Evolutionary conservation across 2,113 vertebrate species (phyloP).

Genomic region (Otolemur garnettii): DNA sequence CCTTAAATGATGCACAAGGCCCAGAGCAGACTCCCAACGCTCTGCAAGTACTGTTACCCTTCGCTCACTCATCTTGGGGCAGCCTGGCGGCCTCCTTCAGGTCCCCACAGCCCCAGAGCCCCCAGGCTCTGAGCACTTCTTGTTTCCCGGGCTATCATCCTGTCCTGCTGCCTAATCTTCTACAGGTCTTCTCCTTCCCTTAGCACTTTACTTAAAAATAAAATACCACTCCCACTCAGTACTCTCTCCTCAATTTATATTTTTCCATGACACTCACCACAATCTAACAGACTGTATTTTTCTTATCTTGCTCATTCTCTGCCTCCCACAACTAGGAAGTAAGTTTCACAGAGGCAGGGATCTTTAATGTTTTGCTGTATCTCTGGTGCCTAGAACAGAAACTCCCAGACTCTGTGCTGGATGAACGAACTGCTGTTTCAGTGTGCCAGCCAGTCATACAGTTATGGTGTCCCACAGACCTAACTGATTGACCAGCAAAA

Average conservation of each 20-base stretch:
- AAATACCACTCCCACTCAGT: neutral
- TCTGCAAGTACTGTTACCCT: neutral
- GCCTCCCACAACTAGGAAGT: neutral
- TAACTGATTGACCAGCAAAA: slow-evolving; percentile 77
- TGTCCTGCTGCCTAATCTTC: neutral
- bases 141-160: neutral
- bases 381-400: slow-evolving; percentile 2
- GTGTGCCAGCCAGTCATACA: slow-evolving; percentile 59
- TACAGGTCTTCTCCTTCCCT: neutral
- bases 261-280: neutral
- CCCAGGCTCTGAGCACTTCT: no score
- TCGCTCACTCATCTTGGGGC: neutral
- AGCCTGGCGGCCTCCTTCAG: no score
- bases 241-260: neutral
- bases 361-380: neutral
- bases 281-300: neutral
- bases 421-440: neutral
- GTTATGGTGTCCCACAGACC: slow-evolving; percentile 68
- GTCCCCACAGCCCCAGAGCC: neutral
- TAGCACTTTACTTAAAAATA: slow-evolving; percentile 31
- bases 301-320: neutral
- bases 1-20: neutral
- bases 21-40: neutral
- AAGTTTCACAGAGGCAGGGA: neutral
- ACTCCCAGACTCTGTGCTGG: neutral